phyloP scores from a whole-genome alignment of 2,888 invertebrate genomes.

The Siphlonurus alternatus region DNA sequence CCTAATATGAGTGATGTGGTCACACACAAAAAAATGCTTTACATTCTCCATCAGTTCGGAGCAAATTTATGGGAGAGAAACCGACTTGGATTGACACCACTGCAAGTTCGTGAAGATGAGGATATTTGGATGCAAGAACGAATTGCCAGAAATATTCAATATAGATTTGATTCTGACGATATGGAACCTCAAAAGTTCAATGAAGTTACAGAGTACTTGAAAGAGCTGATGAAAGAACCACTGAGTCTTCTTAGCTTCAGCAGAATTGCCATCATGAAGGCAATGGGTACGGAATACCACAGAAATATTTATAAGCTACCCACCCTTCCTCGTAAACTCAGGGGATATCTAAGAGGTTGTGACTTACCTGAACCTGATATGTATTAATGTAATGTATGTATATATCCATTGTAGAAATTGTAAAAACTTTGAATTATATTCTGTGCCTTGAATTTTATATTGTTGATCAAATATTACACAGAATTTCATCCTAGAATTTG shows the following conservation, averaged over 20 bases:
- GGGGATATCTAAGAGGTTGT: no score
- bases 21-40: not conserved
- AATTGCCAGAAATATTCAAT: not conserved
- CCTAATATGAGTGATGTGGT: not conserved
- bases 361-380: no score
- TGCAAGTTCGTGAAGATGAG: not conserved
- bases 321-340: no score
- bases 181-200: not conserved
- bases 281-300: not conserved
- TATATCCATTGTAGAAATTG: no score
- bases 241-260: not conserved
- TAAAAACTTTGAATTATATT: no score
- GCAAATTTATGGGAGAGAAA: conserved; percentile 1
- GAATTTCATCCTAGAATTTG: no score
- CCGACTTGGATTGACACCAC: not conserved
- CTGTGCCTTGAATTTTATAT: no score
- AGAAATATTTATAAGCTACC: no score
- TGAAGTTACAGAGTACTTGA: not conserved
- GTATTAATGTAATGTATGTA: no score
- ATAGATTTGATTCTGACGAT: not conserved
- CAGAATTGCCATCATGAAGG: not conserved
- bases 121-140: not conserved
- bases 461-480: no score
- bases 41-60: not conserved
- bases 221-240: not conserved